Percentiles rank a stretch among this genome's conserved stretches.
These are phyloP conservation scores for Kradibia gibbosae DNA, from an alignment of 1,140 invertebrate species.

Conservation along the genomic window DNA sequence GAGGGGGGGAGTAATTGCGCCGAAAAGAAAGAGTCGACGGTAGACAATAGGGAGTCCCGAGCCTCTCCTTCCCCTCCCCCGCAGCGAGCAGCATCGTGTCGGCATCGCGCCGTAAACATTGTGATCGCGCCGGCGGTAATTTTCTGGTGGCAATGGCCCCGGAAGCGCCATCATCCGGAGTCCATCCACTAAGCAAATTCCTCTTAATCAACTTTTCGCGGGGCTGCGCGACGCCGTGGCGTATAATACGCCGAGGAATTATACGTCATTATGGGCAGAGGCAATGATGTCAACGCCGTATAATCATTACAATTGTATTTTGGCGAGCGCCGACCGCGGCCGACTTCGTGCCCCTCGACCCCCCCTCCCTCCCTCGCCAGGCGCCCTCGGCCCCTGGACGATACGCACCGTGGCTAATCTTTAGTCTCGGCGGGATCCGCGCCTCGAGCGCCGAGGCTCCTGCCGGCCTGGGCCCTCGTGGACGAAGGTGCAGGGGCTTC, in stretches of 20 bases:
- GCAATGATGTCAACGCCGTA: slow-evolving; percentile 24
- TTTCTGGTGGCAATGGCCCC: slow-evolving; percentile 2
- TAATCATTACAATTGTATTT: slow-evolving; percentile 43
- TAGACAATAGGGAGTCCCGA: neutral
- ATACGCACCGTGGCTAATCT: neutral
- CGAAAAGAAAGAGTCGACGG: too few species aligned
- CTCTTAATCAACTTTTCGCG: slow-evolving; percentile 48
- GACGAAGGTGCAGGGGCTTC: too few species aligned
- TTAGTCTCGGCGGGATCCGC: too few species aligned
- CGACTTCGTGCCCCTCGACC: neutral
- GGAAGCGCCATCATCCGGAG: slow-evolving; percentile 24
- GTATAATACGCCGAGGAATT: neutral
- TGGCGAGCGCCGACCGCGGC: neutral
- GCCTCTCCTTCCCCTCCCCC: neutral
- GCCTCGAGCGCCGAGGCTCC: too few species aligned
- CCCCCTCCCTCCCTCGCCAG: neutral
- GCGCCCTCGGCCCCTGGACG: neutral
- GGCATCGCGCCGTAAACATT: neutral
- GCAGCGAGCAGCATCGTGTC: neutral
- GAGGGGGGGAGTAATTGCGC: neutral
- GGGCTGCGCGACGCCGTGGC: neutral
- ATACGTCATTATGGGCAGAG: slow-evolving; percentile 9
- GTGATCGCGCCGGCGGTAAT: neutral
- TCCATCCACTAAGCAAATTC: slow-evolving; percentile 48
- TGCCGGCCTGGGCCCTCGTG: too few species aligned